Percentiles rank a stretch among this genome's conserved stretches.
These are phyloP conservation scores for Thamnophis elegans DNA, from an alignment of 2,797 vertebrate genomes.

Conservation along the genomic window DNA sequence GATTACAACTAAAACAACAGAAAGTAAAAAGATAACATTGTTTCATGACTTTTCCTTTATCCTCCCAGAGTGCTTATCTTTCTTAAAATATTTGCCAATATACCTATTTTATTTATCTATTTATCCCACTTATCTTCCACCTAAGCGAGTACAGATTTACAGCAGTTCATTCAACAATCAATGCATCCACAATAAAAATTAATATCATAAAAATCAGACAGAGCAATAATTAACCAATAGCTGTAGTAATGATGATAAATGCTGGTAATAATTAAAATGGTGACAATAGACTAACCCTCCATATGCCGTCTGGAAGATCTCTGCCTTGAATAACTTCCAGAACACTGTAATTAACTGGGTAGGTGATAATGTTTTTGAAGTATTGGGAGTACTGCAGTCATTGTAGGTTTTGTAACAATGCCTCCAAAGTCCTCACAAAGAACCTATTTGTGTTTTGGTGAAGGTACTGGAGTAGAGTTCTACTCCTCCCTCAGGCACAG, in stretches of 20 bases:
- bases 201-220: background rate
- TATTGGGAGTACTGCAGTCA: background rate
- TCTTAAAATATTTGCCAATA: background rate
- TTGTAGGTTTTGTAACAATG: background rate
- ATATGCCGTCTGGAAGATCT: background rate
- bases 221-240: background rate
- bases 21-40: background rate
- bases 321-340: background rate
- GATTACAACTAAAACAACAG: background rate
- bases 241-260: background rate
- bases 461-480: background rate
- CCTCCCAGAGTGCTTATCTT: background rate
- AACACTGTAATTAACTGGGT: background rate
- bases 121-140: background rate
- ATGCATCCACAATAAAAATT: background rate
- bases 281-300: background rate
- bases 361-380: background rate
- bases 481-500: background rate
- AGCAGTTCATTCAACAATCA: background rate
- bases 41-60: background rate
- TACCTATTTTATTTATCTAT: background rate
- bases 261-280: background rate
- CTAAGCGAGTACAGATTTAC: background rate
- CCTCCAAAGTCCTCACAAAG: background rate
- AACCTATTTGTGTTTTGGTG: background rate